Conservation (phyloP, 1,140 invertebrate species). For the Drosophila azteca region DNA sequence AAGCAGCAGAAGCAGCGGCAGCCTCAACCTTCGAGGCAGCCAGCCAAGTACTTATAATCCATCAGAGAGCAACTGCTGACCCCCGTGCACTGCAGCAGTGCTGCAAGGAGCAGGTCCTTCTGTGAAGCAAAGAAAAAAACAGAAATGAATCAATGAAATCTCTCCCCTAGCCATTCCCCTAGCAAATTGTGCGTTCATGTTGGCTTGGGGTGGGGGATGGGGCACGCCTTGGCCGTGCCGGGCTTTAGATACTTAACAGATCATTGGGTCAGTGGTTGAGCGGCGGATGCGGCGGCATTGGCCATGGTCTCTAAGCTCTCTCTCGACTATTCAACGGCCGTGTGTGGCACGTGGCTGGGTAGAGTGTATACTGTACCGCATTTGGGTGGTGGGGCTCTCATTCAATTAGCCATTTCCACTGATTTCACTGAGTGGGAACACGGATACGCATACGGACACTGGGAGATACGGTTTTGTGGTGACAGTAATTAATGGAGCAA, state of each 20-base stretch:
- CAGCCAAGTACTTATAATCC: slow-evolving; percentile 27
- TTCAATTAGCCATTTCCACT: slow-evolving; percentile 62
- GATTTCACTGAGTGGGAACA: slow-evolving; percentile 21
- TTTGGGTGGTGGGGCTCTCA: slow-evolving; percentile 32
- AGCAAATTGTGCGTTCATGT: slow-evolving; percentile 10
- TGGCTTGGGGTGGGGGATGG: slow-evolving; percentile 17
- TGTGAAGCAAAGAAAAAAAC: too few relatives aligned
- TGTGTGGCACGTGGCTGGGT: slow-evolving; percentile 27
- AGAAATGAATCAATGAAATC: background rate
- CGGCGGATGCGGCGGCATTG: too few relatives aligned
- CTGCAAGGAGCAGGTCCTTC: background rate
- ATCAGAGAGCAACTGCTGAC: slow-evolving; percentile 25
- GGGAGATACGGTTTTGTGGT: slow-evolving; percentile 25
- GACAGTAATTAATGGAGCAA: slow-evolving; percentile 58
- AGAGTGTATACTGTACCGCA: slow-evolving; percentile 25
- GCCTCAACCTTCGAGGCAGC: slow-evolving; percentile 3
- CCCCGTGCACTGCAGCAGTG: background rate
- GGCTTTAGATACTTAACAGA: slow-evolving; percentile 52
- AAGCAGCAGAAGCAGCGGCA: slow-evolving; percentile 1
- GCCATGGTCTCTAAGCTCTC: background rate
- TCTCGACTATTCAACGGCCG: background rate
- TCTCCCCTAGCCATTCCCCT: background rate
- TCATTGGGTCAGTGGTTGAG: slow-evolving; percentile 42
- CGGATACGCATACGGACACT: background rate
- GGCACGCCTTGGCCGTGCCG: too few relatives aligned